Evolutionary conservation across 2,113 vertebrate species (phyloP).

Genomic region (human (Homo sapiens)): DNA sequence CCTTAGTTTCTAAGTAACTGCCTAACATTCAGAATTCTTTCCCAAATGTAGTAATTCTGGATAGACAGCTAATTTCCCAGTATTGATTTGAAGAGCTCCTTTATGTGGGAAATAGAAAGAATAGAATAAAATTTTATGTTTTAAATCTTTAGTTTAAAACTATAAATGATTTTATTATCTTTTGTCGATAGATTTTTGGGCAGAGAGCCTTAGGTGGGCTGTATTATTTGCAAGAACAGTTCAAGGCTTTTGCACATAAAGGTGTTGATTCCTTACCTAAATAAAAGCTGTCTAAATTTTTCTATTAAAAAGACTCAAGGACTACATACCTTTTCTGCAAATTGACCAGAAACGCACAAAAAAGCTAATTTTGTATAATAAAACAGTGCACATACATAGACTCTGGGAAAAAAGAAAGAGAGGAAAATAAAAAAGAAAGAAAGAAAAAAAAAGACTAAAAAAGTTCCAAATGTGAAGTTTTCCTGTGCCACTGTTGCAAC

Average conservation of each 20-base stretch:
- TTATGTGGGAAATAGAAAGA: not conserved
- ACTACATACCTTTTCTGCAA: not conserved
- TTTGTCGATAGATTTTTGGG: slow-evolving; percentile 11
- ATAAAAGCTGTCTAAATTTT: not conserved
- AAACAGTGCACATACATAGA: not conserved
- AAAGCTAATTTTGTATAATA: not conserved
- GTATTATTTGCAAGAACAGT: not conserved
- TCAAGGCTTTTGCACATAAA: not conserved
- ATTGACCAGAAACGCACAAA: not conserved
- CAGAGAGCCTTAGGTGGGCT: not conserved
- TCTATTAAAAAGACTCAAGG: not conserved
- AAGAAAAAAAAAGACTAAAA: not conserved
- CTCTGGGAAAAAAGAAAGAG: not conserved
- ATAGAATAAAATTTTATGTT: not conserved
- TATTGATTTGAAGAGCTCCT: not conserved
- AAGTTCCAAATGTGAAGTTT: not conserved
- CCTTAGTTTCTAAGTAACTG: slow-evolving; percentile 14
- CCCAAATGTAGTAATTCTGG: not conserved
- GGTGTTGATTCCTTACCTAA: not conserved
- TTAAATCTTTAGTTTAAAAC: slow-evolving; percentile 47
- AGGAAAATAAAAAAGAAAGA: not conserved
- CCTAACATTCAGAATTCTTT: slow-evolving; percentile 23
- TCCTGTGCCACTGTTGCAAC: not conserved
- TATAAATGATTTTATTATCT: not conserved
- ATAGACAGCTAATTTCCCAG: not conserved